Percentiles rank a stretch among this genome's conserved stretches.
phyloP scores from a whole-genome alignment of 1,140 invertebrate species.

The Drosophila ananassae region DNA sequence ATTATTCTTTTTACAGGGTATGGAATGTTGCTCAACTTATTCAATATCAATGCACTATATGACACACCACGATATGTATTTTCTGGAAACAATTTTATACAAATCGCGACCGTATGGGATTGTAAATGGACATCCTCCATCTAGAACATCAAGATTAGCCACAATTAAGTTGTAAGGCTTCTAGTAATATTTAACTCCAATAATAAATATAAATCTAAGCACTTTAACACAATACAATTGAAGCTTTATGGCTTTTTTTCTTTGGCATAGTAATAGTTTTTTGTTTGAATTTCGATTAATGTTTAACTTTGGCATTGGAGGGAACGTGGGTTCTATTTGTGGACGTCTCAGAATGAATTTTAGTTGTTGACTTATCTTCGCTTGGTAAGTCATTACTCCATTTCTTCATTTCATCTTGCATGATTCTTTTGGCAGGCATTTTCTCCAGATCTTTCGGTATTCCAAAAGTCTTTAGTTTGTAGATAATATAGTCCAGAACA shows the following conservation, averaged over 20 bases:
- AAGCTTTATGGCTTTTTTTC: background rate
- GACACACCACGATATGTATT: conserved; percentile 92
- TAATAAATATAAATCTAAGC: no score
- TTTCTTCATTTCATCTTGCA: background rate
- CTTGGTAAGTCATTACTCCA: background rate
- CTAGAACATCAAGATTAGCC: background rate
- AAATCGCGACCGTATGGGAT: conserved; percentile 91
- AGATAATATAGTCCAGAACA: conserved; percentile 97
- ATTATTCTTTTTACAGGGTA: conserved; percentile 86
- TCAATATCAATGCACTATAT: conserved; percentile 96
- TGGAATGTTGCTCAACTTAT: conserved; percentile 94
- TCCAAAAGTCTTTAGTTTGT: conserved; percentile 95
- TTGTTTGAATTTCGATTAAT: background rate
- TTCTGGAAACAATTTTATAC: conserved; percentile 94
- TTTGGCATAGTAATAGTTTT: background rate
- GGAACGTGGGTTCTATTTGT: background rate
- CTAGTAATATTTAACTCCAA: background rate
- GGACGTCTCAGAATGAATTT: no score
- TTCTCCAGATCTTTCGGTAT: conserved; percentile 71
- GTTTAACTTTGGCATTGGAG: background rate
- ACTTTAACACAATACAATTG: no score
- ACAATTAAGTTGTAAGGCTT: background rate
- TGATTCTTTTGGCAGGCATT: background rate
- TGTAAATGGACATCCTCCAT: conserved; percentile 24
- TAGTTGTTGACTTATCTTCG: no score